phyloP scores from a whole-genome alignment of 1,140 invertebrate genomes.

The Drosophila ogumai region DNA sequence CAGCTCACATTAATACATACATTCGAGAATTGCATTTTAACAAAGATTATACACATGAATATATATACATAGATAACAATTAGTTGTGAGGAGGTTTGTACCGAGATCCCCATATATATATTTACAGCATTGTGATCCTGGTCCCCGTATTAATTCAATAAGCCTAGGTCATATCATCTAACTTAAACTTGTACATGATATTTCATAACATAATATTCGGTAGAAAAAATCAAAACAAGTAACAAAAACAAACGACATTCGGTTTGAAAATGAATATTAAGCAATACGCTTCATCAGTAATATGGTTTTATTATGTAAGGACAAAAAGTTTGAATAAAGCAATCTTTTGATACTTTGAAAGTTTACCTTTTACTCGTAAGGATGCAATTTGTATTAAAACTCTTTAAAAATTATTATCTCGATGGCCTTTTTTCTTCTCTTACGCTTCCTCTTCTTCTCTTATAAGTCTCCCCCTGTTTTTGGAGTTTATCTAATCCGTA shows the following conservation, averaged over 20 bases:
- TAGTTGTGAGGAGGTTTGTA: conserved; percentile 34
- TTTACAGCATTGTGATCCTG: conserved; percentile 45
- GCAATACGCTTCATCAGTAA: conserved; percentile 35
- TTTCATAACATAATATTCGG: conserved; percentile 15
- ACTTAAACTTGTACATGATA: conserved; percentile 21
- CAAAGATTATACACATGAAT: conserved; percentile 31
- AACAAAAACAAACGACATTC: conserved; percentile 9
- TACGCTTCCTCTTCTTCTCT: conserved; percentile 11
- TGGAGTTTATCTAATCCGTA: conserved; percentile 19
- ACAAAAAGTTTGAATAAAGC: conserved; percentile 40
- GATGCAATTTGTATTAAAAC: conserved; percentile 1
- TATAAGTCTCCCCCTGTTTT: background rate
- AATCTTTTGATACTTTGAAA: conserved; percentile 46
- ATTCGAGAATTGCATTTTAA: conserved; percentile 46
- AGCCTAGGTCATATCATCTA: conserved; percentile 40
- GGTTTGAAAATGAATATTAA: conserved; percentile 27
- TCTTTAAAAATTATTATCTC: background rate
- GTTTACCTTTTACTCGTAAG: conserved; percentile 31
- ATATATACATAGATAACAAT: background rate
- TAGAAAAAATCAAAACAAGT: conserved; percentile 17
- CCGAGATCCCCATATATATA: conserved; percentile 35
- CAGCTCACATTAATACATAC: conserved; percentile 31
- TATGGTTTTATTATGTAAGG: conserved; percentile 45
- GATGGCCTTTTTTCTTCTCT: conserved; percentile 4
- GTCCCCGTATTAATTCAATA: conserved; percentile 34